Percentiles rank a stretch among this genome's conserved stretches.
phyloP scores from a whole-genome alignment of 2,888 invertebrate genomes.

The Argyra leucocephala region DNA sequence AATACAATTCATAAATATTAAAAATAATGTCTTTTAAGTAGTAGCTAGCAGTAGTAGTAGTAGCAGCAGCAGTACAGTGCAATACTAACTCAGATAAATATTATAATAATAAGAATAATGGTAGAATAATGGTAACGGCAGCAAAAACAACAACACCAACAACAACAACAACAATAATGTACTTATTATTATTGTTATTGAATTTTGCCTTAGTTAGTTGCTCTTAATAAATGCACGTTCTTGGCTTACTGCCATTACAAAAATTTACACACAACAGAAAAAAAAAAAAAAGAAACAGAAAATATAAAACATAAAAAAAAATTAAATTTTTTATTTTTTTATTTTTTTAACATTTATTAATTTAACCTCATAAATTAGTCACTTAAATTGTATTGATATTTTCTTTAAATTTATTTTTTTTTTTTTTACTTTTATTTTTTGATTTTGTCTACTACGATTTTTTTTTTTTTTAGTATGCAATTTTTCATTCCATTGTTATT shows the following conservation, averaged over 20 bases:
- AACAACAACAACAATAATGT: too few species aligned
- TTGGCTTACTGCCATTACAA: constrained; percentile 1
- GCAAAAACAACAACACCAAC: too few species aligned
- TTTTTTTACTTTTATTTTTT: background rate
- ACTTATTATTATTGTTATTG: background rate
- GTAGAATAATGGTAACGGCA: too few species aligned
- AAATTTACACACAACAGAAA: background rate
- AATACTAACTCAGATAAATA: too few species aligned
- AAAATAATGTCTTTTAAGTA: background rate
- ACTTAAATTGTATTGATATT: background rate
- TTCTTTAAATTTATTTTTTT: background rate
- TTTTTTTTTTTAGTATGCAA: background rate
- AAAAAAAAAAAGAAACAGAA: background rate
- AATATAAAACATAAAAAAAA: background rate
- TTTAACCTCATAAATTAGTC: constrained; percentile 3
- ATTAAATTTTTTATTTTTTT: background rate
- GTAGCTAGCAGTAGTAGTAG: background rate
- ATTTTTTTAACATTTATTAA: background rate
- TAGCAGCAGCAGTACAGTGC: background rate
- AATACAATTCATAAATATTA: background rate
- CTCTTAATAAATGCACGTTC: constrained; percentile 6
- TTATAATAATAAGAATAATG: too few species aligned
- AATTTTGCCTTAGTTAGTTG: background rate
- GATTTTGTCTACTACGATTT: background rate
- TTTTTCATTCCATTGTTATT: background rate